Base-by-base conservation (phyloP, 2,113 vertebrate species). In the Pseudopipra pipra region DNA sequence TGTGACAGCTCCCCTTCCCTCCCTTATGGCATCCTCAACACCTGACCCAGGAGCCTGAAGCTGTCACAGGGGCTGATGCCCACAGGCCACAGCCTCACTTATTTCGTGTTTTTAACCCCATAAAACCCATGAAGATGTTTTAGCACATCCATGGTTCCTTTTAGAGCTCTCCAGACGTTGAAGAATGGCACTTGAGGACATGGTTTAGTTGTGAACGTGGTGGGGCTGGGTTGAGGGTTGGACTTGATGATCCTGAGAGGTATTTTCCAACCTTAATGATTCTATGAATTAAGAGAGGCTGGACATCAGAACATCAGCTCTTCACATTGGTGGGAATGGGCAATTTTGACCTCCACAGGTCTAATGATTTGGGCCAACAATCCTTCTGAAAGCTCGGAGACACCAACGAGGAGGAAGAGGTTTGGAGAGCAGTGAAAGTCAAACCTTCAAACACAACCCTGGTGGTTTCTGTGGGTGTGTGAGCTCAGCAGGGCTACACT, bases 1-100 rank as follows among this genome's bases (percentile, higher is more conserved):
- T 43, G 49, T n/a, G 54, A 25, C 66, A 70, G 54, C 67, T 95
- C 55, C 9, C 2, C 44, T 37, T 72, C 86, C 71, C 52, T 81
- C 6, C 30, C 47, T 46, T 19, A 0, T 0, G 2, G 49, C 62
- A 59, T 13, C 13, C 41, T 72, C 0, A 0, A 16, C 27, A 8
- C 6, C 2, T 41, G 22, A 24, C 25, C 8, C 44, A 19, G 28
- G 41, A 59, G 23, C 23, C 20, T 1, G 19, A 46, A 43, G 3
- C 37, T 46, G 27, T 35, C 55, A 12, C 21, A 39, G 11, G 17
- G n/a, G 8, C 15, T 46, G 49, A 39, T 55, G n/a, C 41, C 82
- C 41, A n/a, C 20, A 6, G 5, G n/a, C 31, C 51, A n/a, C 31
- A 2, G 18, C 8, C 66, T 37, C 51, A 21, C 8, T 58, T 5